Base-by-base conservation (phyloP, 2,797 vertebrate species). In the Parambassis ranga region DNA sequence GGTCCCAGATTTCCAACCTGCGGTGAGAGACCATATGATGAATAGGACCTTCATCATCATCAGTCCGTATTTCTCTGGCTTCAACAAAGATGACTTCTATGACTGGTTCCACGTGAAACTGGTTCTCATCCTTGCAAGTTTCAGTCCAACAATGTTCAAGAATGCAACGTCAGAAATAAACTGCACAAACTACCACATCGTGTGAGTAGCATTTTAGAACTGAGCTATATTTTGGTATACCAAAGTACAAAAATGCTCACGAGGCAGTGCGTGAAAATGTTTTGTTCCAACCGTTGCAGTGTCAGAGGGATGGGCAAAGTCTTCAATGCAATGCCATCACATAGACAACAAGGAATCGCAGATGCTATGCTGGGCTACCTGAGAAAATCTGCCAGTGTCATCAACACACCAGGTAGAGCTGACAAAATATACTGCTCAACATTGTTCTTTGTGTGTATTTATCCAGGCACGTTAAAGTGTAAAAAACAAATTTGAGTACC, bases 171-270 rank as follows among this genome's bases (percentile, higher is more conserved):
- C 59, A 32, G 3, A 18, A 6, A 18, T 65, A 4, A 78, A 32
- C 52, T 88, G 87, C 70, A 81, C 58, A 27, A 64, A 79, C 43
- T 89, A 83, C 57, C 72, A 42, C 4, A 47, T 83, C 11, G 65
- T 87, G 87, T 87, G 52, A 77, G 83, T 80, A 13, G 4, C 5
- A 10, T 26, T 14, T 22, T 2, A n/a, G n/a, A n/a, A n/a, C n/a
- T n/a, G n/a, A n/a, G n/a, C n/a, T n/a, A n/a, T n/a, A n/a, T n/a
- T n/a, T n/a, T n/a, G n/a, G n/a, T n/a, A n/a, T n/a, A n/a, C n/a
- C n/a, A n/a, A 30, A 28, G 5, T 32, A 9, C 7, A 7, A 56
- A 43, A 32, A 11, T 22, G n/a, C 7, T n/a, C n/a, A 13, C 1
- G 10, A 8, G 19, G 15, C 18, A 32, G 18, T 13, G 6, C 10